Evolutionary conservation across 2,888 invertebrate genomes (phyloP).

Genomic region (Amiota minor): DNA sequence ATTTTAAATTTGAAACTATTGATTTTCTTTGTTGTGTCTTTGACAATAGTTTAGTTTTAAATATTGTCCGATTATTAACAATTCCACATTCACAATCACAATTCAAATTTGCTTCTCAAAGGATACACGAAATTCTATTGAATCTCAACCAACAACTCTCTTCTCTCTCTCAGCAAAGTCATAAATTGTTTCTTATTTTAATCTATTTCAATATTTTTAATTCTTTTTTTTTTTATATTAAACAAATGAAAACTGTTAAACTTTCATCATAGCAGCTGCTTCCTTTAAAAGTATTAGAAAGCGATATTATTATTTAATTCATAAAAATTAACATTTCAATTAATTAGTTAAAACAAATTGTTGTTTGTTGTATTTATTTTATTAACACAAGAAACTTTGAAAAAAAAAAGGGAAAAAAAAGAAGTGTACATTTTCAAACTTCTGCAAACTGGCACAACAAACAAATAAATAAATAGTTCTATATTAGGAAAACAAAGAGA

Average conservation of each 20-base stretch:
- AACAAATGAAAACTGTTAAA: neutral
- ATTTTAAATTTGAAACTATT: no score
- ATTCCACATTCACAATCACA: no score
- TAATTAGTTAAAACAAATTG: constrained; percentile 43
- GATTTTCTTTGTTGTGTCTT: no score
- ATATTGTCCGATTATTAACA: no score
- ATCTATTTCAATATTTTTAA: neutral
- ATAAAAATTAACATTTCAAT: constrained; percentile 57
- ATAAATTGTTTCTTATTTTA: neutral
- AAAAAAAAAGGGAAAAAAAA: constrained; percentile 30
- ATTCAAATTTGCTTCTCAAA: no score
- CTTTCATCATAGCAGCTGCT: constrained; percentile 41
- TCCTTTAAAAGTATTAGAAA: constrained; percentile 65
- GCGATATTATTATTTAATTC: constrained; percentile 57
- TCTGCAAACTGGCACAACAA: constrained; percentile 43
- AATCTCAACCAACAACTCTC: no score
- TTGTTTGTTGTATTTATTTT: constrained; percentile 19
- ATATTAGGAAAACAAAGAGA: no score
- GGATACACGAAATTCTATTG: no score
- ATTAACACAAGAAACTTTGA: constrained; percentile 12
- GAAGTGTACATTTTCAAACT: constrained; percentile 36
- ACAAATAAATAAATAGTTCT: constrained; percentile 37
- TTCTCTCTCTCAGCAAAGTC: neutral
- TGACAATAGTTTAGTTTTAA: no score
- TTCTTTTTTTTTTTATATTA: neutral